Evolutionary conservation across 64 coral and sea anemone genomes (phyloP), one percentile per base, ranked within the genome.

Genomic region (Astreopora myriophthalma): DNA sequence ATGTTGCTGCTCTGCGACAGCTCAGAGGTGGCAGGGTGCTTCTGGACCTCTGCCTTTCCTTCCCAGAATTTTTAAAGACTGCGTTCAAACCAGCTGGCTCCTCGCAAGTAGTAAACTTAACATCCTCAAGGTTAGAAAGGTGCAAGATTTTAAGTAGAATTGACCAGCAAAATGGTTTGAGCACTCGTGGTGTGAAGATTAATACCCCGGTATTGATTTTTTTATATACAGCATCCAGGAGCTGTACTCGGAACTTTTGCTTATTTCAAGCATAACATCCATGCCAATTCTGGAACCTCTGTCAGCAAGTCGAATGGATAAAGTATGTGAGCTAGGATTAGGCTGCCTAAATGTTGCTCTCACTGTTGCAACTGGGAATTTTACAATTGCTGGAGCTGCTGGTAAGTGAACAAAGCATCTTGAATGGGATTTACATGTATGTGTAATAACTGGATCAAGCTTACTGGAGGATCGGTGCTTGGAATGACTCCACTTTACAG

Each of bases 231-330:
- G 97, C 73, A 51, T 96, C 17, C 94, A 99, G 76, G 94, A 95
- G 12, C 79, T 99, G 65, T 93, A 82, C 17, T 99, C 97, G n/a
- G 97, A 99, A 60, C 57, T 99, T 35, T 83, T 69, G n/a, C 60
- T 96, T 27, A 79, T 96, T 36, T 93, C 87, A 35, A 87, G 92
- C 58, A 96, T 99, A 33, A 80, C 90, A 61, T 96, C 94, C 9
- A 92, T 99, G 72, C 97, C 97, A 17, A 90, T 99, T 13, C 81
- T 99, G 26, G 97, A 99, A 72, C 97, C 97, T 0, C 35, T 99
- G 10, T 73, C 91, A 9, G 82, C 51, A 77, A 86, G 73, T 44
- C 90, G 97, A 42, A 66, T 99, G 26, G 86, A 99, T 75, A 95
- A 99, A 63, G 76, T 99, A 72, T 83, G 80, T 79, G 42, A 96